These are phyloP conservation scores for Melanostoma scalare DNA, from an alignment of 2,888 invertebrate genomes.

Conservation along the genomic window DNA sequence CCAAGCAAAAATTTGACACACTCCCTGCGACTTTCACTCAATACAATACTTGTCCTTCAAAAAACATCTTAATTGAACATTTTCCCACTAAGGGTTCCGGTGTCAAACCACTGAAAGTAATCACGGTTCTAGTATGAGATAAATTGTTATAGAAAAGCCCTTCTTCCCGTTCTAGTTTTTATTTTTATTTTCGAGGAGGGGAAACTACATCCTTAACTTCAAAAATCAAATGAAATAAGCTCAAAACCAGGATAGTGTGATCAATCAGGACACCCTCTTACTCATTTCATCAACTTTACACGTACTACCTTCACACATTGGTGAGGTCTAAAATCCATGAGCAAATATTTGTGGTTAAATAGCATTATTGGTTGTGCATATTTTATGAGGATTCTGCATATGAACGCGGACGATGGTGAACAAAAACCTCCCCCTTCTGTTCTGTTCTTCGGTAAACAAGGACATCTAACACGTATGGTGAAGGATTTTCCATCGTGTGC, in stretches of 20 bases:
- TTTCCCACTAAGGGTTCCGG: too few relatives aligned
- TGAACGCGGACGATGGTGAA: conserved; percentile 22
- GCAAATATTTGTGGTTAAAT: conserved; percentile 70
- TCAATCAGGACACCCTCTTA: not conserved
- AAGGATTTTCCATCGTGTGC: conserved; percentile 62
- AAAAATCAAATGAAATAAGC: too few relatives aligned
- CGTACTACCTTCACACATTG: not conserved
- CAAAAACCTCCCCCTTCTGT: not conserved
- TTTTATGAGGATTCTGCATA: conserved; percentile 59
- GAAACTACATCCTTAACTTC: too few relatives aligned
- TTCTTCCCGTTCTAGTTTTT: too few relatives aligned
- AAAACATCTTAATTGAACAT: too few relatives aligned
- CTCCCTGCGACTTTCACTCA: too few relatives aligned
- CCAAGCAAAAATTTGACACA: too few relatives aligned
- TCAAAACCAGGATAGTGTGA: not conserved
- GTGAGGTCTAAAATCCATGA: conserved; percentile 53
- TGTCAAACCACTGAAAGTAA: too few relatives aligned
- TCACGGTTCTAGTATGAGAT: too few relatives aligned
- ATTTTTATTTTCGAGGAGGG: too few relatives aligned
- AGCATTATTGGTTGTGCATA: conserved; percentile 59
- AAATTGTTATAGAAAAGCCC: too few relatives aligned
- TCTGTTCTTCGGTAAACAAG: not conserved
- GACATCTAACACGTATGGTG: conserved; percentile 58
- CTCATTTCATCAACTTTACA: not conserved
- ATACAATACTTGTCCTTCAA: too few relatives aligned